These are phyloP conservation scores for Heteromormyrus szaboi DNA, from an alignment of 2,797 vertebrate genomes.

Conservation along the genomic window DNA sequence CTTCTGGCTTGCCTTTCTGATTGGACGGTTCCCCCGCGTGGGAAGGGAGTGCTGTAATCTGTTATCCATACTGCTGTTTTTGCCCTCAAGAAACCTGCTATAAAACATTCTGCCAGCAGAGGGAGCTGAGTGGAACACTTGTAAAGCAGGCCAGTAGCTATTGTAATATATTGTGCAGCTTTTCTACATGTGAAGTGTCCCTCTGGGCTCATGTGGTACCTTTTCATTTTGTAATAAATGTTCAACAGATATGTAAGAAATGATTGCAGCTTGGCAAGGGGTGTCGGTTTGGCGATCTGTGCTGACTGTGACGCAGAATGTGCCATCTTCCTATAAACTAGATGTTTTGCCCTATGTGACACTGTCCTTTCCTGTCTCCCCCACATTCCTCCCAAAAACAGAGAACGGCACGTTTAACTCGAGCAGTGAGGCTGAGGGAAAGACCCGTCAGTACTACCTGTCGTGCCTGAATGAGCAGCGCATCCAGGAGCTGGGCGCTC, in stretches of 20 bases:
- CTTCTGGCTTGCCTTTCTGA: not conserved
- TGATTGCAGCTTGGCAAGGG: not conserved
- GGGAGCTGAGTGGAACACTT: not conserved
- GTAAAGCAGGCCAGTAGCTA: not conserved
- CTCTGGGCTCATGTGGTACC: not conserved
- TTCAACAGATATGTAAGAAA: not conserved
- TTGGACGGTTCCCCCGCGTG: not conserved
- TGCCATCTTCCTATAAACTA: not conserved
- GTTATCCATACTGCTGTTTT: not conserved
- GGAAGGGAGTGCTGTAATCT: not conserved
- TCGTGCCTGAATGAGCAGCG: conserved; percentile 85
- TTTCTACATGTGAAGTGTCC: not conserved
- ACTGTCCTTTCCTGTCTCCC: not conserved
- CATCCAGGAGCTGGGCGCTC: conserved; percentile 85
- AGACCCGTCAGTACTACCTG: conserved; percentile 87
- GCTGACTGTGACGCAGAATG: not conserved
- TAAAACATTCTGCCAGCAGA: not conserved
- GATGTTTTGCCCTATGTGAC: not conserved
- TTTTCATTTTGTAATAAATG: not conserved
- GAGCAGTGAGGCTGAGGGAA: conserved; percentile 89
- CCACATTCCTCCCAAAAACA: conserved; percentile 33
- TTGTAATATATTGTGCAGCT: not conserved
- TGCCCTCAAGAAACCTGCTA: not conserved
- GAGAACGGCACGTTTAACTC: conserved; percentile 91
- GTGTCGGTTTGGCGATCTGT: not conserved